Conservation (phyloP, 2,888 invertebrate genomes). For the Psylliodes chrysocephalus region DNA sequence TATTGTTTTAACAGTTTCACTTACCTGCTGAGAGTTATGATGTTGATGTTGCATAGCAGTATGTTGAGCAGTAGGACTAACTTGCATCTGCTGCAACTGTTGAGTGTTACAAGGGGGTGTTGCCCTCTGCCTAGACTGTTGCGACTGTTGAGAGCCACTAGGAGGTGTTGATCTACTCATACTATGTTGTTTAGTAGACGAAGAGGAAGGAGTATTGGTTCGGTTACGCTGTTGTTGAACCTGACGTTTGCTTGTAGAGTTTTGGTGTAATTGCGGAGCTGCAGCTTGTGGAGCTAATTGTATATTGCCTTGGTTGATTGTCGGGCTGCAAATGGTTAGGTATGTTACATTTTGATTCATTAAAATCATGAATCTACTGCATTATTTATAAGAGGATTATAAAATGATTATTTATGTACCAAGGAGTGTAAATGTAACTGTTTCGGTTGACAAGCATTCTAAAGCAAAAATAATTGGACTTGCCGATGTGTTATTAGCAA, state of each 20-base stretch:
- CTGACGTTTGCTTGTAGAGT: constrained; percentile 59
- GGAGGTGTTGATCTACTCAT: constrained; percentile 59
- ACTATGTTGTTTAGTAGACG: constrained; percentile 55
- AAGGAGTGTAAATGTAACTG: too few relatives aligned
- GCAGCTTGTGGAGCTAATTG: constrained; percentile 54
- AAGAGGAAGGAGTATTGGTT: constrained; percentile 61
- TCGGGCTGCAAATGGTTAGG: too few relatives aligned
- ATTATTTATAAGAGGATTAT: too few relatives aligned
- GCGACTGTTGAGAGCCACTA: constrained; percentile 41
- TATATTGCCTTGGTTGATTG: constrained; percentile 51
- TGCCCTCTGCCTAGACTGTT: constrained; percentile 56
- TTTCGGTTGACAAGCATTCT: too few relatives aligned
- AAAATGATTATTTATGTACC: too few relatives aligned
- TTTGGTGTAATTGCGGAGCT: constrained; percentile 48
- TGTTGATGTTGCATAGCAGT: constrained; percentile 59
- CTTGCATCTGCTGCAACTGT: constrained; percentile 59
- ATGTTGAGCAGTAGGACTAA: constrained; percentile 57
- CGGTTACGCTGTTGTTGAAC: constrained; percentile 56
- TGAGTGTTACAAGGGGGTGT: constrained; percentile 59
- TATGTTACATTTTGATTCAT: too few relatives aligned
- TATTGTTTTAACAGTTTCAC: too few relatives aligned
- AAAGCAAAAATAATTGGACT: too few relatives aligned
- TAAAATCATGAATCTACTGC: too few relatives aligned
- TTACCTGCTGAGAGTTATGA: constrained; percentile 55
- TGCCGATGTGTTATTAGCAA: too few relatives aligned